Base-by-base conservation (phyloP, 2,888 invertebrate genomes). In the Standfussiana lucernea region DNA sequence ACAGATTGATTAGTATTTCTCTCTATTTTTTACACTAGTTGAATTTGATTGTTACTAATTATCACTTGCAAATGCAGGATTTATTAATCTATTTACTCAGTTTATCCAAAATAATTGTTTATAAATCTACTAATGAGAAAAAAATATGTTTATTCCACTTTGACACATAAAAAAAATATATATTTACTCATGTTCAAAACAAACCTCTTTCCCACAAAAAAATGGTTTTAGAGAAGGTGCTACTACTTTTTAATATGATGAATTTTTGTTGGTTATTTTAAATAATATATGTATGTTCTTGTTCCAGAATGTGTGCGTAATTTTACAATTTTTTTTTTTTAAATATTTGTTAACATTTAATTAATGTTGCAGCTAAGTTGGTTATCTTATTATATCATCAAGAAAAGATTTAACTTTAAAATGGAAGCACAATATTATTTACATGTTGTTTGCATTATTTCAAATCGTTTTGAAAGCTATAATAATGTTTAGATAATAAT, bases 261-360 rank as follows among this genome's bases (percentile, higher is more conserved):
- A 71, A 64, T n/a, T 24, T 62, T 40, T 64, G 40, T 64, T 68
- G 35, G 18, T 50, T 71, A 67, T 50, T 66, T 72, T 50, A 37
- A 79, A 65, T 68, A 68, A 37, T 64, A 64, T 32, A 42, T 79
- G 1, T 56, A 28, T 8, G n/a, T 81, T 66, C 11, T 56, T 37
- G n/a, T 83, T 79, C 24, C 42, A 67, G 62, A 66, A 69, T 53
- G 45, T 62, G 50, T 83, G 72, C 76, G 80, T 80, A 80, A 72
- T 68, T 68, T 71, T 72, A 53, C 59, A 45, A 66, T 42, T 56
- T 18, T 56, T 42, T 78, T 37, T 35, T 72, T 50, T 11, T 18
- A 37, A 28, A 24, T 32, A 70, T 45, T 79, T 72, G 53, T 79
- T 72, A 56, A 32, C n/a, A 62, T 28, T 37, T 72, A 66, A 62